Base-by-base conservation (phyloP, 2,113 vertebrate genomes). In the Pluvialis apricaria region DNA sequence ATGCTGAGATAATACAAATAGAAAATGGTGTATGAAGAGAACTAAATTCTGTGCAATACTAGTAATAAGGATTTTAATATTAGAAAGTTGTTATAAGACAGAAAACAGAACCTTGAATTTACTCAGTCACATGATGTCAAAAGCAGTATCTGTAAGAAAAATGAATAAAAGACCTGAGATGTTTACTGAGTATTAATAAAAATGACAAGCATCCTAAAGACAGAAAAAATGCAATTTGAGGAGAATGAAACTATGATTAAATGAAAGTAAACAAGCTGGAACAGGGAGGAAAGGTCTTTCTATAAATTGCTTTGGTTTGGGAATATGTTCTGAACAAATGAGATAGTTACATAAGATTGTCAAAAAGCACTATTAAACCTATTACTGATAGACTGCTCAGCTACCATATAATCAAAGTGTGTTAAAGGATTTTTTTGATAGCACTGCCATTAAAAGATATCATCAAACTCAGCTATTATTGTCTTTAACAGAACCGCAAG, bases 361-460 rank as follows among this genome's bases (percentile, higher is more conserved):
- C 60, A 94, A 94, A 97, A 97, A 45, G 54, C 44, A 87, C 32
- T 44, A 95, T 78, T 95, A 92, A 79, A 32, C 29, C 64, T 94
- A 91, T 95, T 93, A 94, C 78, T 1, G 24, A 61, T 68, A 89
- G 87, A 88, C 44, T 80, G 25, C 45, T 92, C 60, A 94, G 69
- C 69, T 86, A 97, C 93, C n/a, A 13, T 89, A 38, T 91, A 80
- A 97, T 96, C 94, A 87, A 95, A 96, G 75, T 91, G 70, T 90
- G 34, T 88, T 94, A 94, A 87, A 94, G 45, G 36, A 95, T 89
- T 88, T 88, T 73, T 95, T 38, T 86, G 86, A 79, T 92, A 93
- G 86, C 79, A 82, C 11, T 73, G 75, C 58, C 81, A 79, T 71
- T 94, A 96, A 90, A 97, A 95, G n/a, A 64, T 84, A 92, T 76